A percentile compares a stretch with the other conserved stretches of the same genome.
These are phyloP conservation scores for Tychaedon coryphoeus DNA, from an alignment of 2,113 vertebrate species.

Conservation along the genomic window DNA sequence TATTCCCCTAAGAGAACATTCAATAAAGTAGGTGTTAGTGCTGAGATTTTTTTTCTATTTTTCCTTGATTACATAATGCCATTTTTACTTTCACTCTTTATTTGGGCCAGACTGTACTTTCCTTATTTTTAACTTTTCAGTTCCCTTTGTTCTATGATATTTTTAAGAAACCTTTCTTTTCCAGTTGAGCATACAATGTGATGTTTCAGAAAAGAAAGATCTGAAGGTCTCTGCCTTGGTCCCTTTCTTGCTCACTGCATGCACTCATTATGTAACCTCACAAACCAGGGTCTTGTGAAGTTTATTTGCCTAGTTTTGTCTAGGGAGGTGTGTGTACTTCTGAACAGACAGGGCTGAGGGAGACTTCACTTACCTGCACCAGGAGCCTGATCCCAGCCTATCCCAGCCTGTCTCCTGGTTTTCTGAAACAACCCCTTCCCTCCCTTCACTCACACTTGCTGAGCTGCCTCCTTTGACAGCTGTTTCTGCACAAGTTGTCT, in stretches of 20 bases:
- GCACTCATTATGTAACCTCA: background rate
- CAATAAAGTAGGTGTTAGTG: background rate
- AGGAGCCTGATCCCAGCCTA: rapidly evolving
- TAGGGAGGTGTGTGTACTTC: background rate
- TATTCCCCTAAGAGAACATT: background rate
- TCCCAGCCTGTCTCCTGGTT: background rate
- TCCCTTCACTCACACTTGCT: background rate
- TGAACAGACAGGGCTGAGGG: background rate
- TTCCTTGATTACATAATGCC: constrained; percentile 12
- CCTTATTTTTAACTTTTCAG: constrained; percentile 42
- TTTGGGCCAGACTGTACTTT: constrained; percentile 38
- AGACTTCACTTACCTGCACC: rapidly evolving
- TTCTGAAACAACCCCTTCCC: background rate
- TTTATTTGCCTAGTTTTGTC: background rate
- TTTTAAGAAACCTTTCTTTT: background rate
- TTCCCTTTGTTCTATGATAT: constrained; percentile 13
- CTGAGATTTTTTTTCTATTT: background rate
- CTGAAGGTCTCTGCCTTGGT: background rate
- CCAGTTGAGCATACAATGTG: background rate
- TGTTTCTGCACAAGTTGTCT: background rate
- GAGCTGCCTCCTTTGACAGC: background rate
- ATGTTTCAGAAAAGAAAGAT: background rate
- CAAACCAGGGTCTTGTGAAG: background rate
- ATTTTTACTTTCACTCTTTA: background rate
- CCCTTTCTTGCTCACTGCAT: background rate